Evolutionary conservation across 2,113 vertebrate genomes (phyloP).

Genomic region (Sturnira hondurensis): DNA sequence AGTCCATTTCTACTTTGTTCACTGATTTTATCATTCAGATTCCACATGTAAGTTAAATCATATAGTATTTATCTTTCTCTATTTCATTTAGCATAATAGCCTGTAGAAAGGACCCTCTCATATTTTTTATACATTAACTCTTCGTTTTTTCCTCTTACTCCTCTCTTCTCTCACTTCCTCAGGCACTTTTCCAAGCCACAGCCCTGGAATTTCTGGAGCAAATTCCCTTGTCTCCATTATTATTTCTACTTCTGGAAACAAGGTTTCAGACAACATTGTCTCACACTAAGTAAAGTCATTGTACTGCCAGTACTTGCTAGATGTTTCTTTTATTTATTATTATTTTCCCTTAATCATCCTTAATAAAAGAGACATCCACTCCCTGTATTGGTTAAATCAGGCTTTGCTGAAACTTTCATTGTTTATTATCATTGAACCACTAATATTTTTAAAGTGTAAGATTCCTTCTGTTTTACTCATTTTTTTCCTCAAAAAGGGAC

Average conservation of each 20-base stretch:
- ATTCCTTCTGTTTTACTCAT: neutral
- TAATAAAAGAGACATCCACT: neutral
- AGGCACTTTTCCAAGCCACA: neutral
- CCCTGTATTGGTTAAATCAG: neutral
- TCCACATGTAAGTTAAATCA: neutral
- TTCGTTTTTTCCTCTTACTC: neutral
- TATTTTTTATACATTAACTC: neutral
- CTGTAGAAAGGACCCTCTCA: neutral
- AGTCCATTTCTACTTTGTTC: neutral
- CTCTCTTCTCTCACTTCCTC: neutral
- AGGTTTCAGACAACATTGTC: neutral
- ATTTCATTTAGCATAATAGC: neutral
- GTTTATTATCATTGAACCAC: neutral
- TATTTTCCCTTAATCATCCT: neutral
- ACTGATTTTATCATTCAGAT: neutral
- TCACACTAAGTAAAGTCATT: neutral
- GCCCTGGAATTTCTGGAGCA: neutral
- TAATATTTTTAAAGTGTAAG: neutral
- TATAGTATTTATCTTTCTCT: neutral
- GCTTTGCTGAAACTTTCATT: neutral
- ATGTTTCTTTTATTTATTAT: neutral
- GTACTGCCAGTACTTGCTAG: neutral
- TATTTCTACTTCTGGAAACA: neutral
- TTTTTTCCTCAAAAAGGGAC: neutral
- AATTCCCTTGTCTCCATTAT: neutral